Evolutionary conservation across 2,797 vertebrate species (phyloP), one percentile per base, ranked within the genome.

Genomic region (Gadopsis marmoratus): DNA sequence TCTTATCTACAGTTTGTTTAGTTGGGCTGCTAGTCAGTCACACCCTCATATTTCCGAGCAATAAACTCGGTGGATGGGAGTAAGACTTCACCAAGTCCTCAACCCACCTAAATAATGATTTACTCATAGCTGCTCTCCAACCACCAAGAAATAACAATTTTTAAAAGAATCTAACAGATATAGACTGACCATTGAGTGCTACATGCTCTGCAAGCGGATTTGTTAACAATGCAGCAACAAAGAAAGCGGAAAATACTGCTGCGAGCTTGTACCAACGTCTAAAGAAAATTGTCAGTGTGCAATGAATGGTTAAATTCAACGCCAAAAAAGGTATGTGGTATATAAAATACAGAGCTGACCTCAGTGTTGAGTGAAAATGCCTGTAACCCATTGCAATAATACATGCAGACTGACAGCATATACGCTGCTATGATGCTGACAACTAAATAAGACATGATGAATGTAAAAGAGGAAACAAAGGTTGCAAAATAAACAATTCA

Each of bases 401-500:
- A 71, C 62, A 59, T 29, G 74, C 26, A n/a, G 78, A 73, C 74
- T 45, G 83, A 82, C 76, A 73, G 67, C 54, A 83, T 55, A 39
- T 31, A 68, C 7, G 61, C 45, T 35, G 71, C 43, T 33, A 39
- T 60, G 62, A 19, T 73, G 66, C 66, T 81, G 83, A 88, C 79
- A 85, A 88, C 84, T 85, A 84, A 89, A 91, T 88, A 88, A 89
- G 73, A 77, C 53, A 77, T 80, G 80, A 86, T 82, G 68, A 84
- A 83, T 78, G 83, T 74, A 91, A 80, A 86, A 83, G 70, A 82
- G 62, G 78, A 86, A 84, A 85, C 78, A 87, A 79, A 75, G 74
- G 80, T 70, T 77, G 83, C 63, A 82, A 75, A 87, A 89, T 90
- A 77, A 89, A 91, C 79, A 85, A 92, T 88, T 87, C 4, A 92